These are phyloP conservation scores for Drosophila rubida DNA, from an alignment of 2,888 invertebrate genomes.

Conservation along the genomic window DNA sequence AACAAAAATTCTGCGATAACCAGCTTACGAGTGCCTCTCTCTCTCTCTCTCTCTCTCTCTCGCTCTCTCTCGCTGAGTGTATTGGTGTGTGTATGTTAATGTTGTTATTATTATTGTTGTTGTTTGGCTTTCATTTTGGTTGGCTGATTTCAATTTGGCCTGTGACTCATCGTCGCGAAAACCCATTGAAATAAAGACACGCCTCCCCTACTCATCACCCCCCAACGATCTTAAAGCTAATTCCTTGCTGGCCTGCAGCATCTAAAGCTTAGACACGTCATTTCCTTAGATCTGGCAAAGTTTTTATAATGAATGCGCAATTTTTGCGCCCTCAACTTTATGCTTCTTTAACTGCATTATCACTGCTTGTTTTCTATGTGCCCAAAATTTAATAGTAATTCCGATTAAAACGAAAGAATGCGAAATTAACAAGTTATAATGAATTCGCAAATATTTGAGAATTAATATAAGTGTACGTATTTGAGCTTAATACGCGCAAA, in stretches of 20 bases:
- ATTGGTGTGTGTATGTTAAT: constrained; percentile 7
- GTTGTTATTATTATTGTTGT: constrained; percentile 17
- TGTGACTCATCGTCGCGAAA: constrained; percentile 58
- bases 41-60: not conserved
- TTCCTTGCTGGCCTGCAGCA: not conserved
- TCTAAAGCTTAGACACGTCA: no score
- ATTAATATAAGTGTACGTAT: no score
- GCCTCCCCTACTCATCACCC: constrained; percentile 11
- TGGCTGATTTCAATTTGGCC: constrained; percentile 61
- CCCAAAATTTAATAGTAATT: no score
- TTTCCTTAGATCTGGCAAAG: no score
- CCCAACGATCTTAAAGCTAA: not conserved
- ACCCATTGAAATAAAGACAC: constrained; percentile 59
- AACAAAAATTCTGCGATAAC: constrained; percentile 45
- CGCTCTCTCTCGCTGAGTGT: not conserved
- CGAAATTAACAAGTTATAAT: no score
- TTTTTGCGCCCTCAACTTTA: no score
- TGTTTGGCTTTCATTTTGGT: constrained; percentile 65
- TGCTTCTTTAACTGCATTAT: no score
- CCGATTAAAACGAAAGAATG: no score
- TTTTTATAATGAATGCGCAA: no score
- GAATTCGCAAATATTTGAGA: no score
- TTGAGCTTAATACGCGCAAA: no score
- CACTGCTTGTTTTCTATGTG: no score
- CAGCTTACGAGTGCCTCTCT: constrained; percentile 7